Conservation (phyloP, 2,113 vertebrate species). For the Notothenia rossii region DNA sequence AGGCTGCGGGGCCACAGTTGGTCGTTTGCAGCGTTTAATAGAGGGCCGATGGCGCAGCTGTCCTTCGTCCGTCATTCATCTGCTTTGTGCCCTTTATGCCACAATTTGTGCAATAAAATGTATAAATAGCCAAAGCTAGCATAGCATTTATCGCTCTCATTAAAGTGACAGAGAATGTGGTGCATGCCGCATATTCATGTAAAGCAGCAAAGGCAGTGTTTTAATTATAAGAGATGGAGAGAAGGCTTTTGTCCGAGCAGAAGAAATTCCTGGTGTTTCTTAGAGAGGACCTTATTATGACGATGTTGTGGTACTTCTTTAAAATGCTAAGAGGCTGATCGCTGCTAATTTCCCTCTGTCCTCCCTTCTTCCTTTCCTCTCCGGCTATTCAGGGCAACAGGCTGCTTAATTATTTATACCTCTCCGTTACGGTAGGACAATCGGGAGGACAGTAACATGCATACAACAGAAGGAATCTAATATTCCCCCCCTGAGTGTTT, state of each 20-base stretch:
- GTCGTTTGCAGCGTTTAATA: slow-evolving; percentile 82
- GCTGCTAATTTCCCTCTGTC: slow-evolving; percentile 48
- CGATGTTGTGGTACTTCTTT: slow-evolving; percentile 51
- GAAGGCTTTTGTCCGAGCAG: slow-evolving; percentile 49
- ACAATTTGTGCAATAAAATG: slow-evolving; percentile 75
- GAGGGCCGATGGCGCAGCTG: slow-evolving; percentile 74
- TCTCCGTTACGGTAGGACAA: slow-evolving; percentile 71
- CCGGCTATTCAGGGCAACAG: slow-evolving; percentile 66
- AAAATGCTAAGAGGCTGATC: slow-evolving; percentile 51
- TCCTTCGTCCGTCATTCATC: slow-evolving; percentile 80
- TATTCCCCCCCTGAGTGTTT: slow-evolving; percentile 60
- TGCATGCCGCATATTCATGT: slow-evolving; percentile 42
- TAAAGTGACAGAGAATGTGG: slow-evolving; percentile 64
- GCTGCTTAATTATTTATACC: slow-evolving; percentile 80
- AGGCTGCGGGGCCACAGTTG: slow-evolving; percentile 78
- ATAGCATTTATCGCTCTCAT: slow-evolving; percentile 76
- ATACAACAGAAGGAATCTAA: slow-evolving; percentile 68
- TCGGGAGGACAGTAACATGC: slow-evolving; percentile 67
- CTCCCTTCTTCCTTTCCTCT: slow-evolving; percentile 46
- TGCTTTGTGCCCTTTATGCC: slow-evolving; percentile 78
- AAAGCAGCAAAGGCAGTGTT: slow-evolving; percentile 50
- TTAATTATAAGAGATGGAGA: slow-evolving; percentile 61
- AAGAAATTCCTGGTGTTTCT: slow-evolving; percentile 74
- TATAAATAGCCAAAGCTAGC: slow-evolving; percentile 75
- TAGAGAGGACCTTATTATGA: slow-evolving; percentile 72